Base-by-base conservation (phyloP, 1,140 invertebrate species). In the Aphelenchoides fujianensis region DNA sequence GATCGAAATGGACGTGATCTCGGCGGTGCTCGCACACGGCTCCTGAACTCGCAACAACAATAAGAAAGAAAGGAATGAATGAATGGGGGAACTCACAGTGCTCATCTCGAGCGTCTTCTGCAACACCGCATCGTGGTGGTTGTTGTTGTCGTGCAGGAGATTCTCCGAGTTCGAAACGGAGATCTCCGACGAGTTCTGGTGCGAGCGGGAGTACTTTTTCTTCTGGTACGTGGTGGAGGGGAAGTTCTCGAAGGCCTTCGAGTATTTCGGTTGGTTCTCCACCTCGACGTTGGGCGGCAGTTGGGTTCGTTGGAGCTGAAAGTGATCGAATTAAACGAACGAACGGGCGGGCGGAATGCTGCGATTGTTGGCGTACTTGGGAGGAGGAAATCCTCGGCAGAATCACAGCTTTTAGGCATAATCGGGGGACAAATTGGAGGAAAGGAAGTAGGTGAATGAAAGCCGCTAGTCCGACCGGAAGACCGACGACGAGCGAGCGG, bases 161-260 rank as follows among this genome's bases (percentile, higher is more conserved):
- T 78, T 37, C 5, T 78, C 79, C 23, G 76, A 81, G n/a, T 81
- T 79, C 3, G 78, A 82, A 9, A 52, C 69, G 23, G 79, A 70
- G 27, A 79, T 74, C 27, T 59, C 23, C 5, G 5, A 27, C 5
- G 5, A 7, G 7, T 5, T 59, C 19, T 27, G 5, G 5, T 5
- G 55, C 12, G 12, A 30, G 28, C 19, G 5, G 27, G 55, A 59
- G 19, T 59, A 7, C 23, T 59, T 59, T 19, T 19, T 59, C 19
- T 59, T 59, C 19, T 59, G 55, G 23, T 7, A 59, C 27, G 5
- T 5, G 5, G 55, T 59, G 12, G 55, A 59, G 12, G 55, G 55
- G 23, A 59, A 59, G 55, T 59, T 59, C 19, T 59, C 55, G 34
- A 59, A 59, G 12, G 55, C 55, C 34, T 19, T 5, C 34, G 55